A percentile compares a stretch with the other conserved stretches of the same genome.
These are phyloP conservation scores for Gymnodraco acuticeps DNA, from an alignment of 2,797 vertebrate genomes.

Conservation along the genomic window DNA sequence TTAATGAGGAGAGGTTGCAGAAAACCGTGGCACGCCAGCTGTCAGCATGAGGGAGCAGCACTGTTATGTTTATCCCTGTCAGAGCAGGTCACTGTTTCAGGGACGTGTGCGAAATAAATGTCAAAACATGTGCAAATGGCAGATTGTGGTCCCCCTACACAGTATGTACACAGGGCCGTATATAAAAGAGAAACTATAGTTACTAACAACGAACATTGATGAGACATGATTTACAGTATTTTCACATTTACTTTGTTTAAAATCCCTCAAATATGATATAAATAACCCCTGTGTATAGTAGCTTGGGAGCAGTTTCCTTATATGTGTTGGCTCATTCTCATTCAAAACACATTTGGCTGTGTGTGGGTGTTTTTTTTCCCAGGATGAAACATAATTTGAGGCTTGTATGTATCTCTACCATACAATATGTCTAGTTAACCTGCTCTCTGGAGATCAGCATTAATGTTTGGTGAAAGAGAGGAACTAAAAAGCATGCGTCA, in stretches of 20 bases:
- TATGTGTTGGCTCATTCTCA: conserved; percentile 35
- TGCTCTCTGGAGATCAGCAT: neutral
- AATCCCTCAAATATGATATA: neutral
- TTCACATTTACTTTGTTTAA: neutral
- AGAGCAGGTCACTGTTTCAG: conserved; percentile 43
- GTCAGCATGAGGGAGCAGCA: conserved; percentile 58
- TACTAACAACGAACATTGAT: neutral
- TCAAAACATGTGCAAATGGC: conserved; percentile 33
- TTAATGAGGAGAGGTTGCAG: conserved; percentile 70
- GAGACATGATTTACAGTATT: neutral
- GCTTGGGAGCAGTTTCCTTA: conserved; percentile 15
- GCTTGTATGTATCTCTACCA: conserved; percentile 12
- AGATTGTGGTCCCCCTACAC: neutral
- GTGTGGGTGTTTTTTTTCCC: conserved; percentile 34
- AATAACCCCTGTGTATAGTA: neutral
- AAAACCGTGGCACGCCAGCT: conserved; percentile 54
- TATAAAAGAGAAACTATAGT: neutral
- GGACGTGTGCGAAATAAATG: conserved; percentile 14
- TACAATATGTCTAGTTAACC: conserved; percentile 14
- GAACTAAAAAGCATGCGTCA: neutral
- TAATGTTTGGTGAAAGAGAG: conserved; percentile 1
- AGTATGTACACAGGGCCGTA: neutral
- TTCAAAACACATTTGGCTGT: conserved; percentile 26
- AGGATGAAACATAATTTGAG: conserved; percentile 11
- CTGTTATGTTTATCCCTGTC: conserved; percentile 41